Percentiles rank a stretch among this genome's conserved stretches.
These are phyloP conservation scores for Aleiodes testaceus DNA, from an alignment of 2,888 invertebrate genomes.

Conservation along the genomic window DNA sequence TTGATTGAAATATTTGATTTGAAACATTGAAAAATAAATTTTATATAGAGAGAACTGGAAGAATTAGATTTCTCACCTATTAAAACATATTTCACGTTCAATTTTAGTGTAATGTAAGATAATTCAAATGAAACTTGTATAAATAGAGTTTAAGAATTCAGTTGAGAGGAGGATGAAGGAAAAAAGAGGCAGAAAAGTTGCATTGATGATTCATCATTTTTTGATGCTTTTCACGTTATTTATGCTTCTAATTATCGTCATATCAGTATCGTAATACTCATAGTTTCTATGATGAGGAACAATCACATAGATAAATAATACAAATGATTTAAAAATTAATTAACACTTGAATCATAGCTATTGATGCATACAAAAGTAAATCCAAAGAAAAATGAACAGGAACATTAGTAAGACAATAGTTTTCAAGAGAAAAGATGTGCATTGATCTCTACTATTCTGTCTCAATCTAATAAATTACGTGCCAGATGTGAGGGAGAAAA, in stretches of 20 bases:
- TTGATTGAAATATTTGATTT: constrained; percentile 96
- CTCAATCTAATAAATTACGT: not conserved
- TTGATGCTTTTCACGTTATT: not conserved
- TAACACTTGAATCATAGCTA: constrained; percentile 8
- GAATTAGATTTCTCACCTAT: not conserved
- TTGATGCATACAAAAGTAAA: not conserved
- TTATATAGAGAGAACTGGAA: not conserved
- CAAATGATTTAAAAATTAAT: not conserved
- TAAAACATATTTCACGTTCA: not conserved
- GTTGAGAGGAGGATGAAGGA: not conserved
- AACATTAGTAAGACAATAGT: no score
- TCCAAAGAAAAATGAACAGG: no score
- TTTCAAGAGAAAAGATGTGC: not conserved
- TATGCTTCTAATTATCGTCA: not conserved
- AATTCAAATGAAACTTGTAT: not conserved
- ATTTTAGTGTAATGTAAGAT: not conserved
- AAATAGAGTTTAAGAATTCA: not conserved
- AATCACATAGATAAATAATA: not conserved
- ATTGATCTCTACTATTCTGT: not conserved
- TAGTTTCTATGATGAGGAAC: not conserved
- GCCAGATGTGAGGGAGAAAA: constrained; percentile 4
- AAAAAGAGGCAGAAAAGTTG: not conserved
- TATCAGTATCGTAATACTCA: constrained; percentile 21
- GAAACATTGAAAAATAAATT: constrained; percentile 74
- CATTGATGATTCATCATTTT: not conserved